Percentiles rank a stretch among this genome's conserved stretches.
These are phyloP conservation scores for Pelmatolapia mariae DNA, from an alignment of 2,113 vertebrate species.

Conservation along the genomic window DNA sequence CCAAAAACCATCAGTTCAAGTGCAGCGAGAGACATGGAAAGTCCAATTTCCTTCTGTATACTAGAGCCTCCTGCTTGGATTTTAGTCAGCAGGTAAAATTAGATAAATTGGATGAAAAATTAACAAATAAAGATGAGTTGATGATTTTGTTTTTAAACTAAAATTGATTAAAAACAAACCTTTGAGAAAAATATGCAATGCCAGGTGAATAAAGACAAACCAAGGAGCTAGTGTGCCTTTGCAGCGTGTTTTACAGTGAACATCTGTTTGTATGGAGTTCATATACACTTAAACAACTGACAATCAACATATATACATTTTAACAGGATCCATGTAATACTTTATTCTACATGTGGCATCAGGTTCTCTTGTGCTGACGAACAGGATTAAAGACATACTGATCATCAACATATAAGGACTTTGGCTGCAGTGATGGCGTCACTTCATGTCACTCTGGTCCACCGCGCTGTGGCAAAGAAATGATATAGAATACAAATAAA, in stretches of 20 bases:
- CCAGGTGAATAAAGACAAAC: not conserved
- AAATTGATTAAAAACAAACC: not conserved
- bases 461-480: constrained; percentile 60
- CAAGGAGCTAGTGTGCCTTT: not conserved
- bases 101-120: not conserved
- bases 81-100: not conserved
- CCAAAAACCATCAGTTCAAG: not conserved
- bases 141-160: not conserved
- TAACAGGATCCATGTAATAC: constrained; percentile 36
- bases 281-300: constrained; percentile 15
- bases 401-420: constrained; percentile 38
- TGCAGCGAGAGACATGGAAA: not conserved
- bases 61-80: not conserved
- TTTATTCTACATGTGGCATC: constrained; percentile 53
- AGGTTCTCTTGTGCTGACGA: constrained; percentile 32
- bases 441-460: constrained; percentile 68
- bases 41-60: not conserved
- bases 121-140: not conserved
- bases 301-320: constrained; percentile 62
- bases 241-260: not conserved
- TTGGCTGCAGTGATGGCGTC: not conserved
- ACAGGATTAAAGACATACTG: constrained; percentile 18
- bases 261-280: not conserved
- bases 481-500: not conserved
- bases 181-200: not conserved